phyloP scores from a whole-genome alignment of 2,113 vertebrate genomes.

The Myiozetetes cayanensis region DNA sequence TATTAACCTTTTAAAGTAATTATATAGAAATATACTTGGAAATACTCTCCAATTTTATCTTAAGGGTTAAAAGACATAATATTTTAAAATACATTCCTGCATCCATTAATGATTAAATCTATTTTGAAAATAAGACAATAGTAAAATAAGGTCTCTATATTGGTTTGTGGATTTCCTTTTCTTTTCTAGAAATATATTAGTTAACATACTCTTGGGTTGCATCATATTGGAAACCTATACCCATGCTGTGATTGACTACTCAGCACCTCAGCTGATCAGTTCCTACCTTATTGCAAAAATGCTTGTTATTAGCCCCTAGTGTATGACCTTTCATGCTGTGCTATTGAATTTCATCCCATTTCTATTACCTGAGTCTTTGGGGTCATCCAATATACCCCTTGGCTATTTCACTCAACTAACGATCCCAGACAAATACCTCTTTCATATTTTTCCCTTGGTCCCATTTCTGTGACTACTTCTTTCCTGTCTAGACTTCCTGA shows the following conservation, averaged over 20 bases:
- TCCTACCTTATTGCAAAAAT: not conserved
- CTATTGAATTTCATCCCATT: constrained; percentile 39
- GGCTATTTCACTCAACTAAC: constrained; percentile 24
- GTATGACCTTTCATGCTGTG: not conserved
- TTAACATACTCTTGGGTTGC: not conserved
- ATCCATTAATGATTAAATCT: not conserved
- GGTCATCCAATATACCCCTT: constrained; percentile 22
- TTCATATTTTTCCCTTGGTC: not conserved
- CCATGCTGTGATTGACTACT: not conserved
- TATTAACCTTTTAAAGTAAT: not conserved
- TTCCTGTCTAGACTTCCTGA: not conserved
- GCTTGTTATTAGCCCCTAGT: not conserved
- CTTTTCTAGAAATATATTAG: not conserved
- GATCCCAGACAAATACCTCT: not conserved
- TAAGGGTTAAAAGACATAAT: not conserved
- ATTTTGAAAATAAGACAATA: not conserved
- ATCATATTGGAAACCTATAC: not conserved
- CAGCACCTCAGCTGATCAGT: not conserved
- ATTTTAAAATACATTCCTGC: not conserved
- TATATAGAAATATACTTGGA: not conserved
- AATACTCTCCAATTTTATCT: not conserved
- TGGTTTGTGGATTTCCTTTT: not conserved
- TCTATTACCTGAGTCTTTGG: constrained; percentile 4
- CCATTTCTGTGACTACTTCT: not conserved
- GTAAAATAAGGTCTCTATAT: not conserved